Evolutionary conservation across 2,888 invertebrate genomes (phyloP).

Genomic region (Neria commutata): DNA sequence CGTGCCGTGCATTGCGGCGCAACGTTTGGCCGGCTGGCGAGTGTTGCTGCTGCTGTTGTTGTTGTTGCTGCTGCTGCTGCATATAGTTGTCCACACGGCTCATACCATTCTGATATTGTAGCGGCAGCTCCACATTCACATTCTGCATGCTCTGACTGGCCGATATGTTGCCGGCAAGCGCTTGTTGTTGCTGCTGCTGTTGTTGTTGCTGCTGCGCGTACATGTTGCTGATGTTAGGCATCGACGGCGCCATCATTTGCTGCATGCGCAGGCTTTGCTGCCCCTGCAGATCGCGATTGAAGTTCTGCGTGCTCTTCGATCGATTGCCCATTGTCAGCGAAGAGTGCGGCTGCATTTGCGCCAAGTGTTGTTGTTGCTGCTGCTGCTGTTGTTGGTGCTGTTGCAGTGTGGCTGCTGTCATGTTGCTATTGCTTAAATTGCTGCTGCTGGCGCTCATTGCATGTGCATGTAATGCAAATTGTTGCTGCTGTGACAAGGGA

Average conservation of each 20-base stretch:
- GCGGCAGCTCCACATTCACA: conserved; percentile 42
- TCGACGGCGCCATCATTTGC: conserved; percentile 62
- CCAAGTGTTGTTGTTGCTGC: conserved; percentile 37
- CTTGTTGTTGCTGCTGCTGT: conserved; percentile 40
- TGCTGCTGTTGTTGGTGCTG: conserved; percentile 41
- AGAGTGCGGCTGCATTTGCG: conserved; percentile 44
- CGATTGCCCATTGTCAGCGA: conserved; percentile 51
- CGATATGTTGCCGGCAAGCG: conserved; percentile 43
- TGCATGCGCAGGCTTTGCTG: conserved; percentile 58
- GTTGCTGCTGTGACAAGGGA: conserved; percentile 49
- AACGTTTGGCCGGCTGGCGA: conserved; percentile 35
- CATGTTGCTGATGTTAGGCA: conserved; percentile 61
- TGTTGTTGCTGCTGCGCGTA: conserved; percentile 50
- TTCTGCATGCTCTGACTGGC: conserved; percentile 62
- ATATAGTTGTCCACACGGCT: conserved; percentile 12
- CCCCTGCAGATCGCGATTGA: conserved; percentile 50
- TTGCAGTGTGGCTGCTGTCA: conserved; percentile 33
- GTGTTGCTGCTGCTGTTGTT: conserved; percentile 43
- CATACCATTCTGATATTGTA: conserved; percentile 41
- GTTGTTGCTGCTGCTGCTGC: too few relatives aligned
- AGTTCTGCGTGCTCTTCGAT: conserved; percentile 51
- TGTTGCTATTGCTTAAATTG: conserved; percentile 50
- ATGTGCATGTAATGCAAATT: conserved; percentile 45
- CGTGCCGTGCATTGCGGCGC: conserved; percentile 44
- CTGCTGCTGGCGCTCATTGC: conserved; percentile 53